Conservation (phyloP, 1,140 invertebrate species). For the Zaprionus inermis region DNA sequence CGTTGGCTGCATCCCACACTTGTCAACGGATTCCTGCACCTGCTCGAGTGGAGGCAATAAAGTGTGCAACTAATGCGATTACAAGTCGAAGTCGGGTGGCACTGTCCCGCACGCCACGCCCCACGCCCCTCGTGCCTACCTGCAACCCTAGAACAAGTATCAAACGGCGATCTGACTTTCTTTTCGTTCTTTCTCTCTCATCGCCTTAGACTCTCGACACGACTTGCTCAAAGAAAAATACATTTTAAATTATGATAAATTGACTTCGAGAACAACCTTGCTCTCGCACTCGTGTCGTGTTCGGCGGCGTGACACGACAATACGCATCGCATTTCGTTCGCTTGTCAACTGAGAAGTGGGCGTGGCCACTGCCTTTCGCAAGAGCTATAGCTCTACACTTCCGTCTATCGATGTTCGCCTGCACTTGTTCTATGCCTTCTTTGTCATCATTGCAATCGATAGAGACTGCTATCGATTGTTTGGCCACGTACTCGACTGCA, state of each 20-base stretch:
- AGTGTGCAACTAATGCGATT: constrained; percentile 82
- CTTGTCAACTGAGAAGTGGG: too few species aligned
- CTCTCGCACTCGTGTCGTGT: constrained; percentile 28
- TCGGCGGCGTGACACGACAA: neutral
- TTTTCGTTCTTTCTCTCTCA: neutral
- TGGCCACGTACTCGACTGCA: neutral
- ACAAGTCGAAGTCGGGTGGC: constrained; percentile 47
- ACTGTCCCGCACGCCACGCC: too few species aligned
- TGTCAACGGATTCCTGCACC: constrained; percentile 33
- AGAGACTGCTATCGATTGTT: neutral
- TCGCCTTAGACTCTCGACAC: neutral
- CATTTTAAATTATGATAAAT: constrained; percentile 77
- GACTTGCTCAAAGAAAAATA: constrained; percentile 49
- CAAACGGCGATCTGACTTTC: neutral
- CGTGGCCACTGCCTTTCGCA: neutral
- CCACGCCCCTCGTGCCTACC: neutral
- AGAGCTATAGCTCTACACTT: too few species aligned
- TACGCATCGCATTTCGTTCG: neutral
- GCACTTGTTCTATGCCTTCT: neutral
- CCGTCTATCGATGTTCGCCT: neutral
- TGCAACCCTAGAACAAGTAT: neutral
- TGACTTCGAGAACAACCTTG: constrained; percentile 62
- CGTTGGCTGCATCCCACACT: constrained; percentile 22
- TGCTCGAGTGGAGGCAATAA: constrained; percentile 58
- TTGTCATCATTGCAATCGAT: neutral